Conservation (phyloP, 2,888 invertebrate genomes). For the Nomada fabriciana region DNA sequence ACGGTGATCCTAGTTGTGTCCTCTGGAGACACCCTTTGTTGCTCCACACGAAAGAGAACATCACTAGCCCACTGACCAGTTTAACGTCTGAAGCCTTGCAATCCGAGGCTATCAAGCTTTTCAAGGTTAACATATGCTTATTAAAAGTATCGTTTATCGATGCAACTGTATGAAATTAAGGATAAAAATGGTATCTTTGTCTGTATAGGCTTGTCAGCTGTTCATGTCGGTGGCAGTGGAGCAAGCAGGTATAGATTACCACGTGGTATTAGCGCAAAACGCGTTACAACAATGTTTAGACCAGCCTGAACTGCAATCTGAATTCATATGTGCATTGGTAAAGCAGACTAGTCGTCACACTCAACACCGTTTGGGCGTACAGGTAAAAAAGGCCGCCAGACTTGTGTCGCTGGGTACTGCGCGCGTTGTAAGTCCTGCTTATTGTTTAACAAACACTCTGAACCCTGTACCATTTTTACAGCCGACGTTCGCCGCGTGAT, state of each 20-base stretch:
- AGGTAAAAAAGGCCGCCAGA: constrained; percentile 89
- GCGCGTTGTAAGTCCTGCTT: constrained; percentile 85
- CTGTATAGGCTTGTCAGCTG: constrained; percentile 94
- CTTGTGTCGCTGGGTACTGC: constrained; percentile 84
- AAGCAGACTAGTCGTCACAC: constrained; percentile 96
- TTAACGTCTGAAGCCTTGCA: constrained; percentile 95
- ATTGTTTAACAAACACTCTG: constrained; percentile 83
- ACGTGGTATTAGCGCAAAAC: constrained; percentile 98
- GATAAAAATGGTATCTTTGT: background rate
- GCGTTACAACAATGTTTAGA: constrained; percentile 96
- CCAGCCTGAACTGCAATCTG: constrained; percentile 95
- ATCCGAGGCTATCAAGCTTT: constrained; percentile 96
- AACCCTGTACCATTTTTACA: constrained; percentile 78
- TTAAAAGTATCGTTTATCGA: background rate
- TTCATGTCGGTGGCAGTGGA: constrained; percentile 98
- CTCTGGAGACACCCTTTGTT: constrained; percentile 97
- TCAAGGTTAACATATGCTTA: constrained; percentile 88
- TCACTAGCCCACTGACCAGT: constrained; percentile 95
- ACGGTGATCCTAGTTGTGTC: constrained; percentile 96
- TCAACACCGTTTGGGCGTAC: constrained; percentile 91
- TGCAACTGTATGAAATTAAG: background rate
- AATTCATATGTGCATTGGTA: constrained; percentile 95
- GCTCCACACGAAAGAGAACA: constrained; percentile 95
- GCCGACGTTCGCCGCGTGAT: constrained; percentile 30
- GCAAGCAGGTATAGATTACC: constrained; percentile 98